Percentiles rank a stretch among this genome's conserved stretches.
phyloP scores from a whole-genome alignment of 1,140 invertebrate genomes.

The Musca vetustissima region DNA sequence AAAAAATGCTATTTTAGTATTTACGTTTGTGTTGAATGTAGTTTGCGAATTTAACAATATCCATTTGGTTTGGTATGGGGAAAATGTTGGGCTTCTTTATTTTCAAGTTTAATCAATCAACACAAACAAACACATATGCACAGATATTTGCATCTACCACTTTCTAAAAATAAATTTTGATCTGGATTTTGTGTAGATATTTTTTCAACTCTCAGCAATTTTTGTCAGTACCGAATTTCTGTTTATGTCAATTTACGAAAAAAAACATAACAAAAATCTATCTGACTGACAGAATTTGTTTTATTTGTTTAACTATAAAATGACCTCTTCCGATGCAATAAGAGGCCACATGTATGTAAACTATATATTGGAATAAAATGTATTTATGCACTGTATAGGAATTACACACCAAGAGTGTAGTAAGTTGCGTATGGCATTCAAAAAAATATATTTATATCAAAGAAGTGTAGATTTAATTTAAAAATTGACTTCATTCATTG shows the following conservation, averaged over 20 bases:
- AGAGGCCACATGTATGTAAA: background rate
- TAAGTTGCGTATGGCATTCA: background rate
- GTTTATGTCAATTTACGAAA: conserved; percentile 7
- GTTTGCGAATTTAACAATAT: no score
- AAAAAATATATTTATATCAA: background rate
- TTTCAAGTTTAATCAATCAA: no score
- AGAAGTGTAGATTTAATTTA: conserved; percentile 22
- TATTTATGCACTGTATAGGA: background rate
- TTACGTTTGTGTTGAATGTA: no score
- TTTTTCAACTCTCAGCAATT: no score
- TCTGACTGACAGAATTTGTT: conserved; percentile 15
- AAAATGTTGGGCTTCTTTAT: no score
- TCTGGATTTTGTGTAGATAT: no score
- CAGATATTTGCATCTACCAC: no score
- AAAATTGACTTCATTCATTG: conserved; percentile 15
- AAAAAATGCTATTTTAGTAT: no score
- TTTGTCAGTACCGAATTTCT: background rate
- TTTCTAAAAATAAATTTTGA: no score
- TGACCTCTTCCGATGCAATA: background rate
- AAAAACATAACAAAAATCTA: conserved; percentile 5
- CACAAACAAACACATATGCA: no score
- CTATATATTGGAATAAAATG: background rate
- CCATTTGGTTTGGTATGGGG: no score
- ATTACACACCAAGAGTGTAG: background rate
- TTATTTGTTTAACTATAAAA: background rate